phyloP scores from a whole-genome alignment of 23 tunicate species.

The Oikopleura dioica region DNA sequence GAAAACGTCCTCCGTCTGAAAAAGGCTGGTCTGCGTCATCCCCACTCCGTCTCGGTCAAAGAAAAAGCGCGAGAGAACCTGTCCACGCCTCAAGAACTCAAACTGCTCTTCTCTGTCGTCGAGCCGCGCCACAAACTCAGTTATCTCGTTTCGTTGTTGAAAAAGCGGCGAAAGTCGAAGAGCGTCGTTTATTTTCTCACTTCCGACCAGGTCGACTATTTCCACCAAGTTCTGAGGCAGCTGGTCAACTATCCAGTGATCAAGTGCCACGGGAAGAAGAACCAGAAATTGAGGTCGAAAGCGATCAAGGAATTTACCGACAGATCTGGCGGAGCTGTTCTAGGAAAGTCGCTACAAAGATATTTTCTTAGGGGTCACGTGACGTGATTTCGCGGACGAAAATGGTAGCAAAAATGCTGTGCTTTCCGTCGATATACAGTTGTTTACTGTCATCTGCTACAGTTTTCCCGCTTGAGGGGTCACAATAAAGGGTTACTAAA shows the following conservation, averaged over 20 bases:
- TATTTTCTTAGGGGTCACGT: too few relatives aligned
- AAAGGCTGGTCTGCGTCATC: conserved; percentile 88
- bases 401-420: too few relatives aligned
- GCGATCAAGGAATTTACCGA: background rate
- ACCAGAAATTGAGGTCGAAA: background rate
- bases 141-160: background rate
- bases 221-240: background rate
- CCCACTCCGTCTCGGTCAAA: conserved; percentile 52
- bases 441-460: too few relatives aligned
- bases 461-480: too few relatives aligned
- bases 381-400: too few relatives aligned
- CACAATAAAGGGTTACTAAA: too few relatives aligned
- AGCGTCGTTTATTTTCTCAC: background rate
- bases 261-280: background rate
- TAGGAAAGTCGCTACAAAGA: too few relatives aligned
- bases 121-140: background rate
- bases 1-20: conserved; percentile 50
- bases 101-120: background rate
- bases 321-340: background rate
- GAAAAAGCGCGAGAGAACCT: conserved; percentile 28
- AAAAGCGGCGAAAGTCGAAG: background rate
- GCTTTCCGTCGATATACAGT: too few relatives aligned
- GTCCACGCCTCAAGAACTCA: conserved; percentile 30
- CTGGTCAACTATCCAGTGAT: background rate
- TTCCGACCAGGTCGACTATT: conserved; percentile 3